Percentiles rank a stretch among this genome's conserved stretches.
Conservation (phyloP, 2,797 vertebrate genomes). For the Premnoplex brunnescens region DNA sequence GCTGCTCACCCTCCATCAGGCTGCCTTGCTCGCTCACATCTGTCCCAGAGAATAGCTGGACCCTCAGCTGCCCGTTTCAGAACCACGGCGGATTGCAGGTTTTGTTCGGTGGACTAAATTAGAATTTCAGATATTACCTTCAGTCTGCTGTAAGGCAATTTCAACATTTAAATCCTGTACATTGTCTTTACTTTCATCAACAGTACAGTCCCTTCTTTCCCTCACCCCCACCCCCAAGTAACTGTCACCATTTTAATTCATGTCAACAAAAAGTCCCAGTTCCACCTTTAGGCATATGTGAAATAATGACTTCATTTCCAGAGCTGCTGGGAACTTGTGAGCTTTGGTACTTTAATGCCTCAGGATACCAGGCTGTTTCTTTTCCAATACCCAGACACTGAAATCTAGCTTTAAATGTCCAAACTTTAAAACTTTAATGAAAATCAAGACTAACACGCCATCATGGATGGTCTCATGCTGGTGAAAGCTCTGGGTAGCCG, state of each 20-base stretch:
- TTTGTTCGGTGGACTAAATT: not conserved
- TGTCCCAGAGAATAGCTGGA: not conserved
- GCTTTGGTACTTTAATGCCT: not conserved
- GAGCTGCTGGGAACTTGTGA: not conserved
- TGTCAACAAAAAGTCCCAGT: not conserved
- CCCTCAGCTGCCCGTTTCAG: not conserved
- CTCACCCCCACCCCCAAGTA: not conserved
- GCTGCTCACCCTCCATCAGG: not conserved
- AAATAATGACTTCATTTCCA: not conserved
- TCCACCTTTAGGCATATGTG: not conserved
- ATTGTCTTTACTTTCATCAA: not conserved
- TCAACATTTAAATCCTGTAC: not conserved
- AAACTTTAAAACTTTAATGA: not conserved
- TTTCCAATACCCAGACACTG: not conserved
- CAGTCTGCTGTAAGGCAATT: not conserved
- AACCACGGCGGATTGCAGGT: not conserved
- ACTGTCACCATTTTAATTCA: not conserved
- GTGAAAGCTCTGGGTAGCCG: not conserved
- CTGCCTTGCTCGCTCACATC: not conserved
- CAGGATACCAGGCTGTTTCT: not conserved
- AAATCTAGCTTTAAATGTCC: not conserved
- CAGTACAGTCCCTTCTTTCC: not conserved
- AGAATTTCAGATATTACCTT: not conserved
- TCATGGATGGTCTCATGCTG: accelerated
- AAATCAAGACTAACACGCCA: not conserved